Percentiles rank a stretch among this genome's conserved stretches.
phyloP scores from a whole-genome alignment of 2,797 vertebrate species.

The Microctenopoma steveboyesi region DNA sequence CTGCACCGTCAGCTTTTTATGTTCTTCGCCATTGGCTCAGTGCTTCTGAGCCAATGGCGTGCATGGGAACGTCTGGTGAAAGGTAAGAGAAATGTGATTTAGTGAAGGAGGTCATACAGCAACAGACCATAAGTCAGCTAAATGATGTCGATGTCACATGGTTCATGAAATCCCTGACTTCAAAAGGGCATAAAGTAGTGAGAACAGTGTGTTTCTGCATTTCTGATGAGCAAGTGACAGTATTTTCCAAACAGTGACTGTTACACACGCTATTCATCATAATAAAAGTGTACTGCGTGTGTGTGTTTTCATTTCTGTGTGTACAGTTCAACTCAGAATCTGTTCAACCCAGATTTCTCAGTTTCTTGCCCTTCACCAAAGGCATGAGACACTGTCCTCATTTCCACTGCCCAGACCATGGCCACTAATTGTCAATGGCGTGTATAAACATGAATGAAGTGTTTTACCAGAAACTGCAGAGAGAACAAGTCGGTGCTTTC shows the following conservation, averaged over 20 bases:
- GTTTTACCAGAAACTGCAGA: constrained; percentile 61
- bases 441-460: constrained; percentile 53
- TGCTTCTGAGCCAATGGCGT: background rate
- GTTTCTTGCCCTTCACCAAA: constrained; percentile 21
- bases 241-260: constrained; percentile 21
- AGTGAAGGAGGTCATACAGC: constrained; percentile 28
- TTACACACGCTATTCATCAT: constrained; percentile 39
- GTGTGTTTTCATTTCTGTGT: constrained; percentile 15
- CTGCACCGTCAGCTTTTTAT: background rate
- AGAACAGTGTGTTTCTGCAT: background rate
- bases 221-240: constrained; percentile 16
- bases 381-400: constrained; percentile 13
- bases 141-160: constrained; percentile 32
- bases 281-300: constrained; percentile 15
- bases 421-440: constrained; percentile 50
- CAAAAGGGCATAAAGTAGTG: constrained; percentile 23
- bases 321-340: background rate
- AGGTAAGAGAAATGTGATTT: constrained; percentile 37
- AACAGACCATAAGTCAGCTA: constrained; percentile 45
- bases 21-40: too few relatives aligned
- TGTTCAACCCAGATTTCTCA: constrained; percentile 34
- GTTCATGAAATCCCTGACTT: constrained; percentile 45
- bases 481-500: constrained; percentile 44
- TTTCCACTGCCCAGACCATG: constrained; percentile 35
- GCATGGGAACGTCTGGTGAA: constrained; percentile 53